Evolutionary conservation across 2,888 invertebrate genomes (phyloP), one percentile per base, ranked within the genome.

Genomic region (Elaeidobius kamerunicus): DNA sequence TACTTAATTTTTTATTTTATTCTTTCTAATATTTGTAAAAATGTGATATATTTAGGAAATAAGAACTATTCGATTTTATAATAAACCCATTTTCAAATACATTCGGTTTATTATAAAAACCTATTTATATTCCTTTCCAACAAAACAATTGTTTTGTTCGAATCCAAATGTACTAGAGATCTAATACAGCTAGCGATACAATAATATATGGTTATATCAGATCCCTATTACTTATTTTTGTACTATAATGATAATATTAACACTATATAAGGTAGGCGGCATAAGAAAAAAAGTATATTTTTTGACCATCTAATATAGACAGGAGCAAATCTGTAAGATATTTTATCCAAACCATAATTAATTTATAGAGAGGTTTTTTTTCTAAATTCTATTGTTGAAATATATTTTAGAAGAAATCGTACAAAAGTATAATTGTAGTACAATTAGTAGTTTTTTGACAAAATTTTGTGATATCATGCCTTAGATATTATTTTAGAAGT

Each of bases 381-480:
- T 19, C 14, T 30, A 39, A 45, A 36, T 45, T 45, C 30, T 38
- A 46, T 17, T 38, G 36, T 20, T 36, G 36, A 38, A 45, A 38
- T 38, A 46, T 46, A 36, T 46, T 46, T 14, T 46, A 46, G 36
- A 15, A 36, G 28, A 43, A 27, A 53, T 30, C 44, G 48, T 49
- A 44, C 35, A 49, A 55, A 50, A 55, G 17, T 41, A n/a, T 35
- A 18, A 36, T 28, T 14, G 5, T 43, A 38, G 42, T 46, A 47
- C 28, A 52, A 46, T 36, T 35, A 23, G 34, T 47, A 41, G 35
- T 28, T 43, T 27, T 54, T 45, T 38, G 38, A 55, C 47, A 48
- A 56, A 55, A 52, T 49, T 56, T 56, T 56, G 56, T 56, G 56
- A 56, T 56, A 56, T 46, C 41, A 49, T 53, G 56, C 56, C 56